These are phyloP conservation scores for Etheostoma spectabile DNA, from an alignment of 2,113 vertebrate species.

Conservation along the genomic window DNA sequence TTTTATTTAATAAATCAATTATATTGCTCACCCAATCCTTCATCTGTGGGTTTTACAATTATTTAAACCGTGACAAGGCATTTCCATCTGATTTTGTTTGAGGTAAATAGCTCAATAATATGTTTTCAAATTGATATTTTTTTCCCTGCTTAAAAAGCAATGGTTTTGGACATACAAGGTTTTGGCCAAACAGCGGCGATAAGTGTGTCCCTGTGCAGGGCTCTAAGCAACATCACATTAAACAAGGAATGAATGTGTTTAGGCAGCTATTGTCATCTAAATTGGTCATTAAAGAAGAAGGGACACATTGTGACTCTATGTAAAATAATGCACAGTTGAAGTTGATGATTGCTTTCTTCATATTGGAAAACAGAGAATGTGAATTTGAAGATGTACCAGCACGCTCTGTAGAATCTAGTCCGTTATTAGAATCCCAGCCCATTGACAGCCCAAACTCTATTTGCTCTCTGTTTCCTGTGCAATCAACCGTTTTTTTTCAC, in stretches of 20 bases:
- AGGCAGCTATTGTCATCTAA: not conserved
- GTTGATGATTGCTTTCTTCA: not conserved
- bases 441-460: conserved; percentile 9
- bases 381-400: not conserved
- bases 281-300: conserved; percentile 15
- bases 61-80: too few species aligned
- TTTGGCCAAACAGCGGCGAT: too few species aligned
- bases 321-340: conserved; percentile 14
- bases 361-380: not conserved
- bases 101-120: too few species aligned
- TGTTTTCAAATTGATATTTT: too few species aligned
- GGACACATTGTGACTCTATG: not conserved
- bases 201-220: not conserved
- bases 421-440: conserved; percentile 22
- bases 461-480: conserved; percentile 23
- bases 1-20: too few species aligned
- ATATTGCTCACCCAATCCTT: too few species aligned
- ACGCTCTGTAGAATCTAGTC: conserved; percentile 14
- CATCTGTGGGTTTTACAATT: too few species aligned
- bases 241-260: not conserved
- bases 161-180: too few species aligned
- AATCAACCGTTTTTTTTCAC: conserved; percentile 38
- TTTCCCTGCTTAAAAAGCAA: too few species aligned
- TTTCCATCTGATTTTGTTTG: too few species aligned
- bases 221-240: not conserved